Conservation (phyloP, 1,140 invertebrate species). For the Dendrolimus kikuchii region DNA sequence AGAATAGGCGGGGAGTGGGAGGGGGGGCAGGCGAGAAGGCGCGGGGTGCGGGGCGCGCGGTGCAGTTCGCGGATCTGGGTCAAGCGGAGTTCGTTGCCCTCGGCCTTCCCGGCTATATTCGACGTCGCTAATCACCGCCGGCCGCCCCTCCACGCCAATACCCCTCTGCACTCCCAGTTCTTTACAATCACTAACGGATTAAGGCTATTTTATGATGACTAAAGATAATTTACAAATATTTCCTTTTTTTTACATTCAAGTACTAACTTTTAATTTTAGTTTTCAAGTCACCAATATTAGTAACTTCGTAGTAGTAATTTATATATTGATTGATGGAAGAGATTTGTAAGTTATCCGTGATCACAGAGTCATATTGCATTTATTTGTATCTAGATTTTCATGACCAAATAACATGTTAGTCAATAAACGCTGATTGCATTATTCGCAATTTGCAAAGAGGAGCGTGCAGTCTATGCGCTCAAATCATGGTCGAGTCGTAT, state of each 20-base stretch:
- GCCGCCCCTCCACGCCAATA: conserved; percentile 9
- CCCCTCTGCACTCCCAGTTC: conserved; percentile 8
- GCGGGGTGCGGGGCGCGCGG: conserved; percentile 23
- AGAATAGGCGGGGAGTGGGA: conserved; percentile 10
- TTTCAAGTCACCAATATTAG: no score
- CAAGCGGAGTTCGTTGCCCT: conserved; percentile 71
- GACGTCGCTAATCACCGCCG: conserved; percentile 54
- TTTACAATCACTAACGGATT: conserved; percentile 2
- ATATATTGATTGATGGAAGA: no score
- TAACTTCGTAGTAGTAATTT: no score
- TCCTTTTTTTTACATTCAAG: no score
- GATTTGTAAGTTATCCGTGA: no score
- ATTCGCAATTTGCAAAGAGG: conserved; percentile 42
- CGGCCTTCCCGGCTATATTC: conserved; percentile 72
- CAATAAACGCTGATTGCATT: conserved; percentile 38
- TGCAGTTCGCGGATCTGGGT: conserved; percentile 54
- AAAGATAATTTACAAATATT: no score
- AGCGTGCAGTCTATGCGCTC: conserved; percentile 28
- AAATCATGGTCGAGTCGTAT: conserved; percentile 47
- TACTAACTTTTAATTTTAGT: no score
- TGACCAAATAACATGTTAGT: conserved; percentile 17
- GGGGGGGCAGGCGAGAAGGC: conserved; percentile 12
- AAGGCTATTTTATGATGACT: background rate
- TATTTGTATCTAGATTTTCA: background rate
- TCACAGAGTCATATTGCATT: no score